Evolutionary conservation across 2,113 vertebrate species (phyloP), one percentile per base, ranked within the genome.

Genomic region (Gadus macrocephalus): DNA sequence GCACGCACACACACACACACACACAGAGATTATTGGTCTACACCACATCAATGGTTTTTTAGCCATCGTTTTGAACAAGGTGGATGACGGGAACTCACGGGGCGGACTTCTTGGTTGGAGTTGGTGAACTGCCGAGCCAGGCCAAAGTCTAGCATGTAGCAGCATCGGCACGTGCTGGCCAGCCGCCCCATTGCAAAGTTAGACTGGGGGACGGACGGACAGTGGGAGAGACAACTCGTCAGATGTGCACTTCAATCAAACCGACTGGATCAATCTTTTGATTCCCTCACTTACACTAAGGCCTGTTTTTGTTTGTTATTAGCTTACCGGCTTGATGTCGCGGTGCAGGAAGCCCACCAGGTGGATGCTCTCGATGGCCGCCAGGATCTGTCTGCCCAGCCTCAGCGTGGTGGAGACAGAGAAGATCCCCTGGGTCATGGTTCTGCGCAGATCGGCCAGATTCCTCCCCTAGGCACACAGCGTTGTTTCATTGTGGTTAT

Each of bases 161-260:
- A 99, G 82, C 96, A 98, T 84, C 96, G 94, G 89, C 94, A 98
- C 16, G 97, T 99, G 82, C 91, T 98, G 76, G 93, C 91, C 80
- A 98, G 94, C 77, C 96, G 93, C 60, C 97, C 97, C 96, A 99
- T 99, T 12, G 97, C 97, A 62, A 99, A 99, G 86, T 99, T 99
- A 6, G 97, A 98, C 97, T 98, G 76, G 77, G 64, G 63, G 25
- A 7, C 19, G 11, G 12, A 49, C 8, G 12, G 42, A 49, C 42
- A 49, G 42, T 12, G 42, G 11, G 9, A 49, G 42, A 49, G 42
- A 49, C 8, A 9, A 9, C 42, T 49, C 11, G 42, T 49, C 42
- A 49, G 42, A 49, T 49, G 42, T 49, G 42, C 42, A 49, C 42
- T 49, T 49, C 42, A 49, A 49, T 14, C 42, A 49, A 49, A 49